Evolutionary conservation across 2,888 invertebrate genomes (phyloP), one percentile per base, ranked within the genome.

Genomic region (Odontomyia ornata): DNA sequence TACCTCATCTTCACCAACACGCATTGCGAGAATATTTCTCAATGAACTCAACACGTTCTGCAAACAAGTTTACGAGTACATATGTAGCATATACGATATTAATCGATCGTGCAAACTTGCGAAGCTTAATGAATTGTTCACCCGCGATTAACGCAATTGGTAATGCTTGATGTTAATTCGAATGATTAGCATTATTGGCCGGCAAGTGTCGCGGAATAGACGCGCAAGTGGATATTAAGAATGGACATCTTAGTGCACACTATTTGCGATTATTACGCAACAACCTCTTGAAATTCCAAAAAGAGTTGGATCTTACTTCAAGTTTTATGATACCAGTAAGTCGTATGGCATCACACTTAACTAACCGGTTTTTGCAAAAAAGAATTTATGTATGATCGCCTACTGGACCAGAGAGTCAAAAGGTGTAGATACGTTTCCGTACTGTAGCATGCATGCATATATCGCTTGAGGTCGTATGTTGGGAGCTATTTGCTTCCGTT

Each of bases 361-460:
- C 69, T 25, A 69, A 69, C 69, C 69, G 69, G 69, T 69, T 69
- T 69, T 46, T 18, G 69, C 69, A 25, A 69, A 69, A 69, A n/a
- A 25, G 47, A 46, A 69, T 47, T 43, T 25, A 23, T 23, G 25
- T 65, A 21, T 25, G 15, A 46, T 46, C 47, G 46, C 69, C 69
- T 69, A 69, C 69, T 46, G 69, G 69, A 47, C 25, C 69, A 47
- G 21, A n/a, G n/a, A 69, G 1, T 43, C 23, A 43, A 60, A 52
- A 65, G 65, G 65, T 65, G 65, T 65, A 28, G 13, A 52, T 15
- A 52, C n/a, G 69, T 69, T 69, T 47, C 47, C 46, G 21, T 30
- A 69, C 69, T 47, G 15, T 52, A 52, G 15, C 15, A 52, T 4
- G 15, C 3, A 52, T 52, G 52, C 13, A 15, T 4, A 13, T 36